Evolutionary conservation across 1,140 invertebrate species (phyloP).

Genomic region (Ctenoplectra terminalis): DNA sequence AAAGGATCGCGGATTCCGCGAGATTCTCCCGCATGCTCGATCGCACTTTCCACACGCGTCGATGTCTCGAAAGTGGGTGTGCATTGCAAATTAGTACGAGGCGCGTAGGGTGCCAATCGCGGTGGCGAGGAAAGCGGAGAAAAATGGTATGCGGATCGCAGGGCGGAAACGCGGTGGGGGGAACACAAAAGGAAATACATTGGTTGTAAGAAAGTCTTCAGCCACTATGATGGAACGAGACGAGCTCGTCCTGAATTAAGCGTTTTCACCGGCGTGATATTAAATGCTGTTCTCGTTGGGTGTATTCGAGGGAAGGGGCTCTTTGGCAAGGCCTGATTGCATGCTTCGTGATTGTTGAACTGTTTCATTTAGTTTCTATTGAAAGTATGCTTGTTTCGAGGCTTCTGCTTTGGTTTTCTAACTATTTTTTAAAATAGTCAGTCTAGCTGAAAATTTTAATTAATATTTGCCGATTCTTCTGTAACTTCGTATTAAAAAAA

Average conservation of each 20-base stretch:
- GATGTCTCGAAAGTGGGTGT: conserved; percentile 16
- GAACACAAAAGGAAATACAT: not conserved
- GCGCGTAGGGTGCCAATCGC: not conserved
- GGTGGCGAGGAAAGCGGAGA: not conserved
- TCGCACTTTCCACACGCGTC: conserved; percentile 26
- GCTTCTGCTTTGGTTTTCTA: too few species aligned
- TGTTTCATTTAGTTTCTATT: not conserved
- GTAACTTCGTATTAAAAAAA: too few species aligned
- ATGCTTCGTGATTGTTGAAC: not conserved
- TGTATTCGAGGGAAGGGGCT: not conserved
- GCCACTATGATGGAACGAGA: not conserved
- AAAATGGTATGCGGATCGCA: not conserved
- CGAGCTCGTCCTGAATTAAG: not conserved
- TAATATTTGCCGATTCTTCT: too few species aligned
- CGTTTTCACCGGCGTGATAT: conserved; percentile 12
- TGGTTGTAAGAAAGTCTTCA: not conserved
- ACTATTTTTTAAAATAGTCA: too few species aligned
- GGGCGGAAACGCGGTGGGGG: not conserved
- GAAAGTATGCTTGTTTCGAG: not conserved
- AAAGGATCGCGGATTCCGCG: conserved; percentile 35
- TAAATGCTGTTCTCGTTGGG: not conserved
- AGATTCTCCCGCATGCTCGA: not conserved
- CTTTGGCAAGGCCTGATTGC: not conserved
- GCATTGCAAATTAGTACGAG: conserved; percentile 1
- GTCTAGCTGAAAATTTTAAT: too few species aligned